A percentile compares a stretch with the other conserved stretches of the same genome.
Evolutionary conservation across 2,888 invertebrate genomes (phyloP).

Genomic region (Cephus pulcher): DNA sequence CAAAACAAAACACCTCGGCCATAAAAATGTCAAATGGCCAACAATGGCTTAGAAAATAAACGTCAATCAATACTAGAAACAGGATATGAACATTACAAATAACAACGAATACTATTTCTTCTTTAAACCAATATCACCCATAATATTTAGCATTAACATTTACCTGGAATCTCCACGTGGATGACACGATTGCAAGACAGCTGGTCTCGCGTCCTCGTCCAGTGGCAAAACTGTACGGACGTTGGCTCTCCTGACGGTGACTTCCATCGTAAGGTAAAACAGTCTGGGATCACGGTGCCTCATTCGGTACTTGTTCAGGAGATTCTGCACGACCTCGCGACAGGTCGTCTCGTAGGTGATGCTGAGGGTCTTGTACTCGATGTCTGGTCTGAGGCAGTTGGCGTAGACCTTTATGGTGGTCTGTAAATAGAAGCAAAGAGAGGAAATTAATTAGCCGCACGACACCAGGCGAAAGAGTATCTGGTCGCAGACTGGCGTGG

Average conservation of each 20-base stretch:
- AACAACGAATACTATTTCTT: background rate
- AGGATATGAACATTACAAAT: too few relatives aligned
- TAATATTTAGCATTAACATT: constrained; percentile 48
- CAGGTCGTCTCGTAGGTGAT: constrained; percentile 91
- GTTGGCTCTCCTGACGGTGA: constrained; percentile 86
- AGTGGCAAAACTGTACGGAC: constrained; percentile 84
- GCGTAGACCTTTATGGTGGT: constrained; percentile 94
- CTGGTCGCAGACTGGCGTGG: background rate
- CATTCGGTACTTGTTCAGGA: constrained; percentile 91
- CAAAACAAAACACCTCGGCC: too few relatives aligned
- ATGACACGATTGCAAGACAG: constrained; percentile 92
- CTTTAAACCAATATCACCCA: background rate
- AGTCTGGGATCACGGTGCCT: constrained; percentile 91
- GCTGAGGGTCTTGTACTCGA: constrained; percentile 94
- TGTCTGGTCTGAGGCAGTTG: constrained; percentile 88
- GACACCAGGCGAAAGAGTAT: background rate
- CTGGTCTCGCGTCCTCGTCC: constrained; percentile 90
- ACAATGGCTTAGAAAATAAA: too few relatives aligned
- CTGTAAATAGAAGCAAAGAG: constrained; percentile 70
- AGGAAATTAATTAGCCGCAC: constrained; percentile 5
- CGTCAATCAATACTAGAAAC: too few relatives aligned
- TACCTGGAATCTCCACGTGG: constrained; percentile 93
- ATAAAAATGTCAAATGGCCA: too few relatives aligned
- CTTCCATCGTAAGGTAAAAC: constrained; percentile 95
- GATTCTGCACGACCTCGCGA: constrained; percentile 84